Conservation (phyloP, 2,888 invertebrate species). For the Dynastes tityus region DNA sequence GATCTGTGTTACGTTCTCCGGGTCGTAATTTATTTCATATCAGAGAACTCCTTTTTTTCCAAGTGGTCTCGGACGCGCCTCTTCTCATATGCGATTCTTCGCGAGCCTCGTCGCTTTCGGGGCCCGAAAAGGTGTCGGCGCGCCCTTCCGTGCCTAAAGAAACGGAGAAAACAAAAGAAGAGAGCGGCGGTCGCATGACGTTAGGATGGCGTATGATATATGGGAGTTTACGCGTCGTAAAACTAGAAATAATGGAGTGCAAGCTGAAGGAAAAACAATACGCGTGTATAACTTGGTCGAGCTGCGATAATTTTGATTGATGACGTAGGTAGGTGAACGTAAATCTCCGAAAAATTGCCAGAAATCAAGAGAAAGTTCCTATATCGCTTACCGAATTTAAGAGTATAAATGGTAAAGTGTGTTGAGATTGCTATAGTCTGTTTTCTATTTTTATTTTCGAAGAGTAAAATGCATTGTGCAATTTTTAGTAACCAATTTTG, state of each 20-base stretch:
- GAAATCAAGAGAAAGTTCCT: no score
- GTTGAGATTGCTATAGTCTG: no score
- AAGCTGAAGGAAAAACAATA: constrained; percentile 31
- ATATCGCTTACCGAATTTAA: no score
- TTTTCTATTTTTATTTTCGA: no score
- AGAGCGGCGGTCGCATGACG: not conserved
- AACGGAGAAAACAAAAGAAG: no score
- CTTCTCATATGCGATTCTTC: not conserved
- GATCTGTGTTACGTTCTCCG: not conserved
- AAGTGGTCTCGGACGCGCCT: not conserved
- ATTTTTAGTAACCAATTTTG: no score
- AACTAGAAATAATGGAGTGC: constrained; percentile 31
- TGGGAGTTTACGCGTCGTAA: constrained; percentile 21
- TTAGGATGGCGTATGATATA: constrained; percentile 9
- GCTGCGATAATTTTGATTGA: constrained; percentile 32
- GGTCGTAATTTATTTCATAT: not conserved
- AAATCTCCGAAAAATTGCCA: not conserved
- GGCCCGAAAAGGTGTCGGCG: not conserved
- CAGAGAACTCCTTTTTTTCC: not conserved
- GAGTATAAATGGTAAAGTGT: no score
- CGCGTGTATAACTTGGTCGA: not conserved
- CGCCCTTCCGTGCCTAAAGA: not conserved
- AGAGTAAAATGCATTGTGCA: no score
- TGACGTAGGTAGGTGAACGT: not conserved
- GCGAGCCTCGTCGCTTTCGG: constrained; percentile 4